Percentiles rank a stretch among this genome's conserved stretches.
Conservation (phyloP, 2,797 vertebrate species). For the Knipowitschia caucasica region DNA sequence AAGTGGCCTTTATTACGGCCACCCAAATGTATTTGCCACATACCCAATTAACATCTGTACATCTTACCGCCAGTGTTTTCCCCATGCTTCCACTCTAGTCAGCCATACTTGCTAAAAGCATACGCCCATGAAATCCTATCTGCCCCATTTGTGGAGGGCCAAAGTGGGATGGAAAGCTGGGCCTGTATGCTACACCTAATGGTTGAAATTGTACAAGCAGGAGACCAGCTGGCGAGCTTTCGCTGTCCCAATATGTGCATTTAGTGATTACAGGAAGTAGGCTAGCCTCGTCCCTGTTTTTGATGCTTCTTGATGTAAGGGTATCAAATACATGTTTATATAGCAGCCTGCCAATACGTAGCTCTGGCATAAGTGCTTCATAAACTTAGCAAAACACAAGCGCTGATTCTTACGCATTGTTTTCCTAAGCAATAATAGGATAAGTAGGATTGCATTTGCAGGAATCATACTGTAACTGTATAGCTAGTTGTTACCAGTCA, state of each 20-base stretch:
- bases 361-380: conserved; percentile 10
- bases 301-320: conserved; percentile 17
- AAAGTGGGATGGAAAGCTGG: conserved; percentile 29
- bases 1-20: not conserved
- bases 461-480: not conserved
- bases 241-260: conserved; percentile 17
- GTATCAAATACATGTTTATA: conserved; percentile 30
- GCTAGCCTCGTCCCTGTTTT: conserved; percentile 47
- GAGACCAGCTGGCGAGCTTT: conserved; percentile 17
- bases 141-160: conserved; percentile 45
- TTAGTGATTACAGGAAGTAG: conserved; percentile 43
- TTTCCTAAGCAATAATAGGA: not conserved
- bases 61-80: conserved; percentile 31
- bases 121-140: conserved; percentile 81
- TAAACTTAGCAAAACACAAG: not conserved
- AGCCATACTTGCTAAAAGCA: conserved; percentile 70
- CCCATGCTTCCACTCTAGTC: conserved; percentile 66
- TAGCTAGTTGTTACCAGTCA: not conserved
- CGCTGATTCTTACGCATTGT: not conserved
- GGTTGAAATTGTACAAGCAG: conserved; percentile 14
- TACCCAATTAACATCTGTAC: not conserved
- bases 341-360: conserved; percentile 27
- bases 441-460: conserved; percentile 2
- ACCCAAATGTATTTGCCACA: conserved; percentile 9
- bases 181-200: conserved; percentile 27